phyloP scores from a whole-genome alignment of 2,797 vertebrate genomes.

The Mus minutoides region DNA sequence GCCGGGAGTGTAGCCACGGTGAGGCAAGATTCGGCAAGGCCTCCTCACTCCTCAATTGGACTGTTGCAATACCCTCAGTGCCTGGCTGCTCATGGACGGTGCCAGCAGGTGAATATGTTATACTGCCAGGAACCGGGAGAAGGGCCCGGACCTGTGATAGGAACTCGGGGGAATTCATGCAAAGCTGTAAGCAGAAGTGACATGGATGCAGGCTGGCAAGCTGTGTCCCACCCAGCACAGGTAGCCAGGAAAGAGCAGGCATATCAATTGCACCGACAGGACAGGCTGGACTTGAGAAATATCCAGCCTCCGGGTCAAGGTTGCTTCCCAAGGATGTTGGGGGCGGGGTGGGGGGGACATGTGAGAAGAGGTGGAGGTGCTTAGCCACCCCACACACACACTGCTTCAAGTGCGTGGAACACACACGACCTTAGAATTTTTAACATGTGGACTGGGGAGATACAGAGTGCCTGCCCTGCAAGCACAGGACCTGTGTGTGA shows the following conservation, averaged over 20 bases:
- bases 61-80: neutral
- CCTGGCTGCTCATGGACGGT: neutral
- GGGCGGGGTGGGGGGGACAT: neutral
- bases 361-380: neutral
- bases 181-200: slow-evolving; percentile 35
- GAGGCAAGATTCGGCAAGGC: neutral
- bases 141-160: neutral
- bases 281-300: neutral
- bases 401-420: neutral
- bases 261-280: neutral
- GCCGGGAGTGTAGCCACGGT: fast-evolving
- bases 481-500: neutral
- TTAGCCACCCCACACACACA: neutral
- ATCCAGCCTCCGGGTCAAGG: too few species aligned
- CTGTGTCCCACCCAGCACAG: neutral
- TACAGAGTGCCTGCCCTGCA: neutral
- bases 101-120: neutral
- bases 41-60: neutral
- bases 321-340: neutral
- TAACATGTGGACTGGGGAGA: neutral
- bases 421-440: neutral
- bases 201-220: neutral
- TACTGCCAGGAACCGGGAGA: neutral
- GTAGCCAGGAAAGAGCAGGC: neutral
- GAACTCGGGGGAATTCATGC: neutral